phyloP scores from a whole-genome alignment of 2,888 invertebrate species.

The Heteromyza rotundicornis region DNA sequence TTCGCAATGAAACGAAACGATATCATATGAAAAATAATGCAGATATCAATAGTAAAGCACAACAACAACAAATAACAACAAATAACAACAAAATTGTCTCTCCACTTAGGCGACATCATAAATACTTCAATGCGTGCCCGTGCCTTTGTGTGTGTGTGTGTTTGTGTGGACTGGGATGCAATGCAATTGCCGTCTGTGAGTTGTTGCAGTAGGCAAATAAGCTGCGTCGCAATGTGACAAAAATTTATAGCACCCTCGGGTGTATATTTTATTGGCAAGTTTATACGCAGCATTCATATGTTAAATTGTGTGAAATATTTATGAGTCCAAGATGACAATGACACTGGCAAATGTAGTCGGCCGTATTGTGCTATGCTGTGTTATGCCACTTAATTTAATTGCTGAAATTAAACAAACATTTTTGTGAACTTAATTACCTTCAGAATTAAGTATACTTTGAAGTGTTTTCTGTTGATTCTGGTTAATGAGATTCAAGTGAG shows the following conservation, averaged over 20 bases:
- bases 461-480: too few relatives aligned
- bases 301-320: not conserved
- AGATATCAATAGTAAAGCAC: not conserved
- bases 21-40: not conserved
- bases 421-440: not conserved
- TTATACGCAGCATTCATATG: not conserved
- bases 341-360: not conserved
- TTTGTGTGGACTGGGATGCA: not conserved
- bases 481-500: too few relatives aligned
- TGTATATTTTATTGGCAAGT: not conserved
- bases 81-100: not conserved
- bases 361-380: too few relatives aligned
- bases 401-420: not conserved
- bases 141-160: not conserved
- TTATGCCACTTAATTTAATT: not conserved
- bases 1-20: too few relatives aligned
- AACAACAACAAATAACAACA: too few relatives aligned
- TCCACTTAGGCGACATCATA: not conserved
- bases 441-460: not conserved
- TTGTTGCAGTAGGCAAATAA: too few relatives aligned
- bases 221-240: not conserved
- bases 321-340: constrained; percentile 2
- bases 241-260: constrained; percentile 7
- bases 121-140: not conserved
- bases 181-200: too few relatives aligned